A percentile compares a stretch with the other conserved stretches of the same genome.
Evolutionary conservation across 2,888 invertebrate genomes (phyloP).

Genomic region (Lasioglossum morio): DNA sequence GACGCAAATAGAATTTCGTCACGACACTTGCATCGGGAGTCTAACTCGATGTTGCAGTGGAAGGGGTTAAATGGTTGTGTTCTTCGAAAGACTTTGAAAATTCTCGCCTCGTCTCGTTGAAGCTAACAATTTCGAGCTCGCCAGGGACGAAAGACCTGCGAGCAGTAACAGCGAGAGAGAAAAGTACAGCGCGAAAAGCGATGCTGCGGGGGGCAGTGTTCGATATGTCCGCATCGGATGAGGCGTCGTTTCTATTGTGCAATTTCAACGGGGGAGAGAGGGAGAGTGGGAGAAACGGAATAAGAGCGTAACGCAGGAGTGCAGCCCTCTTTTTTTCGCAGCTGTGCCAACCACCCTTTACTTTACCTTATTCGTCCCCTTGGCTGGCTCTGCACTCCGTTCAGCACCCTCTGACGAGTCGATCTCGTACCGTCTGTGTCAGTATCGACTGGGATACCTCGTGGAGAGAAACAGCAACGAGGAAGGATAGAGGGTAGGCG

Average conservation of each 20-base stretch:
- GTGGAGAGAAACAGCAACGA: slow-evolving; percentile 66
- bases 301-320: slow-evolving; percentile 35
- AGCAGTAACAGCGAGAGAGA: not conserved
- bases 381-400: slow-evolving; percentile 68
- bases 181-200: slow-evolving; percentile 24
- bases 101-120: slow-evolving; percentile 11
- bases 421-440: slow-evolving; percentile 82
- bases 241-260: slow-evolving; percentile 61
- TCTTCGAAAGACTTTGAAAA: slow-evolving; percentile 15
- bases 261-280: slow-evolving; percentile 26
- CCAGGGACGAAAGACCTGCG: slow-evolving; percentile 2
- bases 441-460: slow-evolving; percentile 81
- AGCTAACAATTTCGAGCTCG: slow-evolving; percentile 42
- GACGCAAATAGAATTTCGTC: too few species aligned
- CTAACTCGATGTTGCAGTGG: not conserved
- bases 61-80: not conserved
- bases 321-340: slow-evolving; percentile 43
- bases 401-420: slow-evolving; percentile 83
- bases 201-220: slow-evolving; percentile 40
- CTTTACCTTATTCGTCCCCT: slow-evolving; percentile 41
- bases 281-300: not conserved
- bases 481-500: slow-evolving; percentile 64
- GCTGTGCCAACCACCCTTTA: slow-evolving; percentile 42
- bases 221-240: slow-evolving; percentile 65
- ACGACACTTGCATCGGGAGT: not conserved